A percentile compares a stretch with the other conserved stretches of the same genome.
phyloP scores from a whole-genome alignment of 2,888 invertebrate genomes.

The Dermolepida albohirtum region DNA sequence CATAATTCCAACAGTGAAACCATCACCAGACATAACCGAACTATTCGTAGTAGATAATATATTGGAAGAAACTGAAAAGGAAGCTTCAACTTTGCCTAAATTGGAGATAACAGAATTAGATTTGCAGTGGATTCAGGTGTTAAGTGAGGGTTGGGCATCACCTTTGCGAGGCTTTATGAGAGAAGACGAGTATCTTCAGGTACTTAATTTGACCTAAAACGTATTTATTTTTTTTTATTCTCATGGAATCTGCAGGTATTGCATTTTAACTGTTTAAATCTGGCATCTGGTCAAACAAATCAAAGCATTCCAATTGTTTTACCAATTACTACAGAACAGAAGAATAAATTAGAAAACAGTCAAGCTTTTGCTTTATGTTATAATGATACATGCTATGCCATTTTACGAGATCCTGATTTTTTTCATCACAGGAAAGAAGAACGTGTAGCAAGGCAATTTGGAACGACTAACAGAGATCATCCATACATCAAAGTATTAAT shows the following conservation, averaged over 20 bases:
- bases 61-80: constrained; percentile 72
- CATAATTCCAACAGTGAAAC: constrained; percentile 28
- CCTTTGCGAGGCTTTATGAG: constrained; percentile 97
- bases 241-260: constrained; percentile 70
- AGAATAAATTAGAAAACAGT: constrained; percentile 75
- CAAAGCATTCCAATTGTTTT: constrained; percentile 95
- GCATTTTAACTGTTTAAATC: constrained; percentile 87
- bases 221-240: neutral
- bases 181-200: constrained; percentile 85
- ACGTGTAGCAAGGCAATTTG: constrained; percentile 90
- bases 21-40: constrained; percentile 71
- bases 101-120: constrained; percentile 85
- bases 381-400: constrained; percentile 76
- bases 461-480: constrained; percentile 84
- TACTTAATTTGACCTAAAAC: constrained; percentile 45
- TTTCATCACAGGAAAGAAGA: constrained; percentile 94
- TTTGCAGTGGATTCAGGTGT: constrained; percentile 91
- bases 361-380: constrained; percentile 75
- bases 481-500: constrained; percentile 81
- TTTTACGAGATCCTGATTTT: constrained; percentile 87
- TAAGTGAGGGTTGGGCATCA: constrained; percentile 97
- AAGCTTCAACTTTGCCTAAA: constrained; percentile 76
- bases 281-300: constrained; percentile 80
- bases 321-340: constrained; percentile 77
- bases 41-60: constrained; percentile 79